Evolutionary conservation across 1,140 invertebrate species (phyloP).

Genomic region (Sarcophaga bullata): DNA sequence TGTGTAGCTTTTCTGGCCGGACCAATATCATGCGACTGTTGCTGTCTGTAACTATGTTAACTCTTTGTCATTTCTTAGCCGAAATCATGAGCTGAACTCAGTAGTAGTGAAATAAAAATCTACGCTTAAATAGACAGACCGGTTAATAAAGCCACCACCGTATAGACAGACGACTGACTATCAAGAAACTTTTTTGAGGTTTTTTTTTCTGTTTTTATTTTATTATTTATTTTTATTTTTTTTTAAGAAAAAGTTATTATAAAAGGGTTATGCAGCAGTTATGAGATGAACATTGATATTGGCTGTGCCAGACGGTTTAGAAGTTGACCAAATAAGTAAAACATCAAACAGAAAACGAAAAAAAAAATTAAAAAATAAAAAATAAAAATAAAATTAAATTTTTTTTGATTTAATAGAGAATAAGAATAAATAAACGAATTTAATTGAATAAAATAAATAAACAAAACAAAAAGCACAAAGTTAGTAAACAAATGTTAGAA

Average conservation of each 20-base stretch:
- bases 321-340: conserved; percentile 15
- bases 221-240: no score
- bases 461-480: background rate
- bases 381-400: background rate
- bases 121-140: conserved; percentile 35
- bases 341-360: conserved; percentile 19
- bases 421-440: conserved; percentile 11
- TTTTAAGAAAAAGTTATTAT: conserved; percentile 27
- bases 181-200: background rate
- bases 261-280: conserved; percentile 32
- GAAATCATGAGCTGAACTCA: conserved; percentile 24
- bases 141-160: conserved; percentile 14
- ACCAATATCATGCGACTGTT: background rate
- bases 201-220: background rate
- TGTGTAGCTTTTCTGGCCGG: background rate
- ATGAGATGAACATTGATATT: conserved; percentile 36
- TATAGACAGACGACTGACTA: background rate
- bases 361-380: background rate
- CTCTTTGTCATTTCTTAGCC: background rate
- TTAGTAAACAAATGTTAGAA: conserved; percentile 19
- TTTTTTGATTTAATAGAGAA: background rate
- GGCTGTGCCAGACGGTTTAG: conserved; percentile 11
- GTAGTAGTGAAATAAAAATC: conserved; percentile 16
- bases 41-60: background rate
- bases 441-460: conserved; percentile 14